A percentile compares a stretch with the other conserved stretches of the same genome.
Conservation (phyloP, 2,113 vertebrate genomes). For the Synchiropus splendidus region DNA sequence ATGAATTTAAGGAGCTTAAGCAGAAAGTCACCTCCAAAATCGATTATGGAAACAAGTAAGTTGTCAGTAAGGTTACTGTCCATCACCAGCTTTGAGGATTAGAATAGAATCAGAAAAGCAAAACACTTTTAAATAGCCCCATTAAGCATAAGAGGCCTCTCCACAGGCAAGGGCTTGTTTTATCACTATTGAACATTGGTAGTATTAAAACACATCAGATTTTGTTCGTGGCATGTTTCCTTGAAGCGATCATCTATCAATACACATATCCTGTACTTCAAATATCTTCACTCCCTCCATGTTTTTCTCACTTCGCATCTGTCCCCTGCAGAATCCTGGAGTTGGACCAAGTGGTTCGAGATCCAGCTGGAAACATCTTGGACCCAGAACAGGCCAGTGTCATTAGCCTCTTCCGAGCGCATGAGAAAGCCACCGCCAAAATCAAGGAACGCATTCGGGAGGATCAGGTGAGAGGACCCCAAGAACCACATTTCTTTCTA, state of each 20-base stretch:
- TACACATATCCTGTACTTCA: too few relatives aligned
- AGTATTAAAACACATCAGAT: too few relatives aligned
- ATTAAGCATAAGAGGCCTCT: too few relatives aligned
- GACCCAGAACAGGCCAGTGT: slow-evolving; percentile 88
- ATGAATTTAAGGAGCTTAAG: slow-evolving; percentile 95
- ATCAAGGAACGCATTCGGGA: slow-evolving; percentile 91
- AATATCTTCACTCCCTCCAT: too few relatives aligned
- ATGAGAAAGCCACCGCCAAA: slow-evolving; percentile 83
- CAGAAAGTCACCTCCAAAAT: slow-evolving; percentile 98
- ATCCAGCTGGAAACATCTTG: slow-evolving; percentile 87
- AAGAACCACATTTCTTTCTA: too few relatives aligned
- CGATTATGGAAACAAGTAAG: slow-evolving; percentile 95
- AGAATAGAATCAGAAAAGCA: too few relatives aligned
- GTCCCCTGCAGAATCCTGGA: slow-evolving; percentile 75
- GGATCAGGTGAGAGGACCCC: slow-evolving; percentile 70
- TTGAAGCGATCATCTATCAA: too few relatives aligned
- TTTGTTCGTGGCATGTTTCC: too few relatives aligned
- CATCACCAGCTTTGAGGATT: too few relatives aligned
- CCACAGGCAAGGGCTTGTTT: too few relatives aligned
- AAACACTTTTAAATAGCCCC: too few relatives aligned
- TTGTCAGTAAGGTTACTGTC: not conserved
- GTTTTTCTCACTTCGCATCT: not conserved
- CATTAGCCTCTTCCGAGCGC: slow-evolving; percentile 90
- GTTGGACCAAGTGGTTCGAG: slow-evolving; percentile 86
- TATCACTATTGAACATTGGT: too few relatives aligned